Percentiles rank a stretch among this genome's conserved stretches.
phyloP scores from a whole-genome alignment of 2,797 vertebrate species.

The Synaphobranchus kaupii region DNA sequence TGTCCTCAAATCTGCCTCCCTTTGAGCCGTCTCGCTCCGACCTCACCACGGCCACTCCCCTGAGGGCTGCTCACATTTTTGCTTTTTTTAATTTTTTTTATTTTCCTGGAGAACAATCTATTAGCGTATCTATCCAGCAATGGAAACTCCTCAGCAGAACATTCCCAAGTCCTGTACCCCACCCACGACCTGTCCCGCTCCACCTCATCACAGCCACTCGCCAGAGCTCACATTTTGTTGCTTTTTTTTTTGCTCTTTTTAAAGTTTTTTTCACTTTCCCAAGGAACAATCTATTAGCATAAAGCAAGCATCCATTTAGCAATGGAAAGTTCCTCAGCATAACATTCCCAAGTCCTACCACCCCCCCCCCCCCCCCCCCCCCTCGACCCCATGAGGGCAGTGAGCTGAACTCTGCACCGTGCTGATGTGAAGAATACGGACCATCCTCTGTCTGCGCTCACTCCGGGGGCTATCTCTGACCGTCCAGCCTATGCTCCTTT shows the following conservation, averaged over 20 bases:
- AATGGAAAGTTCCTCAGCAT: slow-evolving; percentile 66
- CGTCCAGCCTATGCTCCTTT: background rate
- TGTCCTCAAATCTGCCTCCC: slow-evolving; percentile 40
- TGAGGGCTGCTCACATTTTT: slow-evolving; percentile 60
- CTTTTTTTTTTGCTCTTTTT: slow-evolving; percentile 61
- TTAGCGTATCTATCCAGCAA: slow-evolving; percentile 60
- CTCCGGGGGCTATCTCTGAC: no score
- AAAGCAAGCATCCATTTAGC: slow-evolving; percentile 67
- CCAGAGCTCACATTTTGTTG: slow-evolving; percentile 58
- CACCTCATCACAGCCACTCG: slow-evolving; percentile 54
- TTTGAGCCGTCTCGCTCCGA: background rate
- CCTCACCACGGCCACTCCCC: slow-evolving; percentile 56
- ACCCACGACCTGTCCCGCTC: slow-evolving; percentile 19
- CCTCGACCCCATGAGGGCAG: slow-evolving; percentile 22
- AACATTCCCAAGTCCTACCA: slow-evolving; percentile 44
- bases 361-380: slow-evolving; percentile 35
- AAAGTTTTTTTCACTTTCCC: slow-evolving; percentile 35
- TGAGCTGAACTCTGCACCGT: background rate
- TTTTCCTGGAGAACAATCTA: background rate
- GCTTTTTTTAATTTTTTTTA: slow-evolving; percentile 55
- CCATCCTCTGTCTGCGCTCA: no score
- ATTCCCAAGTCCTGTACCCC: slow-evolving; percentile 42
- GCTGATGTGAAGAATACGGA: background rate
- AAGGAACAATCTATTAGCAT: slow-evolving; percentile 17
- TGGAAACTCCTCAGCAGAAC: slow-evolving; percentile 64